phyloP scores from a whole-genome alignment of 1,140 invertebrate genomes.

The Neodiprion lecontei region DNA sequence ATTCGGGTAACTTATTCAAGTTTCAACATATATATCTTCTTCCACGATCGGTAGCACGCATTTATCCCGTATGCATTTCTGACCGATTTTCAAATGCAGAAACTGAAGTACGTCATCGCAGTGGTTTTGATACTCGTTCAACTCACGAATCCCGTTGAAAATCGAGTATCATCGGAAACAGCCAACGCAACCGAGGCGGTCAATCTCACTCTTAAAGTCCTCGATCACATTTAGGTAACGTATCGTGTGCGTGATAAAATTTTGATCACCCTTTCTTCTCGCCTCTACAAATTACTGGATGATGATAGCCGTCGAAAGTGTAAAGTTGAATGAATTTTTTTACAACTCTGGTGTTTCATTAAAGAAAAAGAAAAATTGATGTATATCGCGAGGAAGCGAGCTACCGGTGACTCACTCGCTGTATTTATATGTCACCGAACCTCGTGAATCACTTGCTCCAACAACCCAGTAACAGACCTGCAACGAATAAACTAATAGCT shows the following conservation, averaged over 20 bases:
- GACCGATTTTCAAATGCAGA: no score
- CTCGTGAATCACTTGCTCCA: neutral
- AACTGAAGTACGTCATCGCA: neutral
- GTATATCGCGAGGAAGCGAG: neutral
- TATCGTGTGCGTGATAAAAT: no score
- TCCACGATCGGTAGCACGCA: no score
- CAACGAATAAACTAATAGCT: neutral
- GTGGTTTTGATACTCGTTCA: neutral
- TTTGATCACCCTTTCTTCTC: no score
- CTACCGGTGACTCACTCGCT: neutral
- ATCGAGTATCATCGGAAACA: neutral
- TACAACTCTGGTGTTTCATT: neutral
- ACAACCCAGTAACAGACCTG: neutral
- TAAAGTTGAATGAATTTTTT: neutral
- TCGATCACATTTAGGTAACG: no score
- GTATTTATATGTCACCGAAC: slow-evolving; percentile 7
- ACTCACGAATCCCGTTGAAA: neutral
- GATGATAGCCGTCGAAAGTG: no score
- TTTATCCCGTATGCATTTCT: no score
- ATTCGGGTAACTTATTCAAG: neutral
- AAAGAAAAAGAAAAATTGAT: neutral
- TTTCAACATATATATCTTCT: no score
- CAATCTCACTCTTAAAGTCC: no score
- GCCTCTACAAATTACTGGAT: no score
- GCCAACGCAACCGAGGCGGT: neutral